Base-by-base conservation (phyloP, 2,888 invertebrate genomes). In the Hyposoter dolosus region DNA sequence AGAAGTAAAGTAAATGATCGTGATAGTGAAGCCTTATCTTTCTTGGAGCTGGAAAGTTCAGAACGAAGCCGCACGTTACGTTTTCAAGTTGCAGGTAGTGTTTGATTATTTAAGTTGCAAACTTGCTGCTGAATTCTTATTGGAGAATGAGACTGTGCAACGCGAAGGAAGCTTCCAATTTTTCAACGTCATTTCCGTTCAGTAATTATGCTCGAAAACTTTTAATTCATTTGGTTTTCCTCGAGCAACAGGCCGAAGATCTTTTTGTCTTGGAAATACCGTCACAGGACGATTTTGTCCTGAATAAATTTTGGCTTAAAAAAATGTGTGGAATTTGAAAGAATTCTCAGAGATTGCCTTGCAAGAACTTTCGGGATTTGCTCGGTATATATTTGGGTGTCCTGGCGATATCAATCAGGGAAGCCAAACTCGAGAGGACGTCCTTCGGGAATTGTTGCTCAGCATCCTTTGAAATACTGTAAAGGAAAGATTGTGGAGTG, bases 401-500 rank as follows among this genome's bases (percentile, higher is more conserved):
- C 28, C 69, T 69, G 47, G 23, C 69, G 47, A 69, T 69, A 69
- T 69, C 69, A 69, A 69, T 69, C 69, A 69, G 23, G 69, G 17
- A 69, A 28, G 9, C 69, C 17, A 28, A 15, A 60, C 28, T 23
- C 12, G 56, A 56, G 12, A 56, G 23, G 12, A 23, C 28, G 28
- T 28, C 43, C 28, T 69, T 28, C 28, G 45, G 15, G 69, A 47
- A 28, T 47, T 47, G 17, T 69, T 69, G 45, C 7, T 47, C 69
- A 9, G 47, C 19, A 28, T 45, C 28, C 69, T 19, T 23, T 17
- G 69, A 47, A 60, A 28, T 60, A 28, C 60, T 15, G 28, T 28
- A 28, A 28, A 28, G 60, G 12, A 60, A 60, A 28, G 60, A 60
- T 60, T 60, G 60, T 60, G 5, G 6, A 60, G 15, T 15, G 60